Evolutionary conservation across 35 echinoderm and acorn worm species (phyloP), one percentile per base, ranked within the genome.

Genomic region (Ptychodera flava): DNA sequence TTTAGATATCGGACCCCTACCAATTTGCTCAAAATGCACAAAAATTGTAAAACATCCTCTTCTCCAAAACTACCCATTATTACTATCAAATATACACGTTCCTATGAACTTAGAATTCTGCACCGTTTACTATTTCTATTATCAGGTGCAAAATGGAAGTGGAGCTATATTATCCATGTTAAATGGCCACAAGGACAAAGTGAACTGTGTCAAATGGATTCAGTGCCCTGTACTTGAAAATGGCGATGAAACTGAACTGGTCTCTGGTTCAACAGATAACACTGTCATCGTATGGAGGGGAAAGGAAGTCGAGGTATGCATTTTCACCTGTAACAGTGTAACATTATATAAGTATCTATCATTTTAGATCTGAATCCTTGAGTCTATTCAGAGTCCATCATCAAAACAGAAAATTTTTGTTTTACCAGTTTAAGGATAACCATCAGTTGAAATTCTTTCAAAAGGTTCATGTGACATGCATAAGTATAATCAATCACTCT

Each of bases 161-260:
- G 83, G 87, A 33, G 27, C 33, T 33, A 82, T 97, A n/a, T 35
- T 16, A 16, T 36, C 27, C 1, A 35, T 97, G 34, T 80, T 97
- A n/a, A 89, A 84, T 80, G 92, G 95, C 30, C 95, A 97, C 90
- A 93, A 82, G 64, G 92, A 79, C 22, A 88, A 84, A 84, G 95
- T 97, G 34, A 93, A 97, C 82, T 97, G 95, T 84, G 89, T 97
- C 12, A 91, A 87, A 38, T 97, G 92, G 95, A 85, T 97, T 28
- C 52, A 94, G 30, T 36, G 77, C 28, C 78, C 82, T 10, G 1
- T 37, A 28, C 29, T 0, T 38, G 28, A 76, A 33, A 79, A 82
- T 80, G 15, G 16, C 32, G 37, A 34, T 31, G 31, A 78, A 22
- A 29, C 16, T 28, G 95, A 97, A 80, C 31, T 97, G 1, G 85